These are phyloP conservation scores for Poeciliopsis occidentalis DNA, from an alignment of 2,113 vertebrate species.

Conservation along the genomic window DNA sequence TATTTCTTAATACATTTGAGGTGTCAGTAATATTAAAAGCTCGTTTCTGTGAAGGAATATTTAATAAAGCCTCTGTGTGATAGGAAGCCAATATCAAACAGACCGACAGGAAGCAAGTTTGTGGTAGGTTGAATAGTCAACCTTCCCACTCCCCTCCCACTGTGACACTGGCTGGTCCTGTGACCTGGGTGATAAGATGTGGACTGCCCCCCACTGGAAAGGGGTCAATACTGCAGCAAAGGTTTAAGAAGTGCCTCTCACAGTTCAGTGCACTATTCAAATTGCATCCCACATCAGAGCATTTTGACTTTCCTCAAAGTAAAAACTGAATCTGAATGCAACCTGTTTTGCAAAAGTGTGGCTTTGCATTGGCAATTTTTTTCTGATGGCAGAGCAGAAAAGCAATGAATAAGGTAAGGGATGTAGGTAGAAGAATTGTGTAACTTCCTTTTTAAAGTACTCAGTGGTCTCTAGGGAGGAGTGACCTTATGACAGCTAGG, in stretches of 20 bases:
- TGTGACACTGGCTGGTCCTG: conserved; percentile 35
- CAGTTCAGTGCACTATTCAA: conserved; percentile 73
- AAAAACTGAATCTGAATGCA: conserved; percentile 64
- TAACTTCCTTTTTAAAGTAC: conserved; percentile 33
- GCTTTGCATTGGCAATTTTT: conserved; percentile 9
- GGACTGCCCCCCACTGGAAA: conserved; percentile 77
- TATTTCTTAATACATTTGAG: conserved; percentile 71
- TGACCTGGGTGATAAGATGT: conserved; percentile 63
- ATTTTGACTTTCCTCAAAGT: conserved; percentile 70
- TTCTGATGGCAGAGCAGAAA: conserved; percentile 16
- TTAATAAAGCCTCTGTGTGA: conserved; percentile 62
- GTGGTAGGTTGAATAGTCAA: conserved; percentile 69
- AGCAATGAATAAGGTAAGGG: background rate
- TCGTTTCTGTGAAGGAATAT: conserved; percentile 64
- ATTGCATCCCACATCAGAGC: conserved; percentile 42
- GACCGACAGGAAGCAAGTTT: conserved; percentile 55
- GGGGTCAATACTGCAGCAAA: conserved; percentile 74
- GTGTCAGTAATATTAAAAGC: conserved; percentile 75
- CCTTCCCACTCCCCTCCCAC: conserved; percentile 53
- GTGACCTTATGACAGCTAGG: conserved; percentile 27
- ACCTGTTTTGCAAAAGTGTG: conserved; percentile 48
- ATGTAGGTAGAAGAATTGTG: conserved; percentile 9
- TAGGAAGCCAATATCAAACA: conserved; percentile 72
- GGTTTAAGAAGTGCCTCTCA: conserved; percentile 63
- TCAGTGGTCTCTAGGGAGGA: conserved; percentile 38